phyloP scores from a whole-genome alignment of 35 echinoderm and acorn worm species.

The Strongylocentrotus purpuratus region DNA sequence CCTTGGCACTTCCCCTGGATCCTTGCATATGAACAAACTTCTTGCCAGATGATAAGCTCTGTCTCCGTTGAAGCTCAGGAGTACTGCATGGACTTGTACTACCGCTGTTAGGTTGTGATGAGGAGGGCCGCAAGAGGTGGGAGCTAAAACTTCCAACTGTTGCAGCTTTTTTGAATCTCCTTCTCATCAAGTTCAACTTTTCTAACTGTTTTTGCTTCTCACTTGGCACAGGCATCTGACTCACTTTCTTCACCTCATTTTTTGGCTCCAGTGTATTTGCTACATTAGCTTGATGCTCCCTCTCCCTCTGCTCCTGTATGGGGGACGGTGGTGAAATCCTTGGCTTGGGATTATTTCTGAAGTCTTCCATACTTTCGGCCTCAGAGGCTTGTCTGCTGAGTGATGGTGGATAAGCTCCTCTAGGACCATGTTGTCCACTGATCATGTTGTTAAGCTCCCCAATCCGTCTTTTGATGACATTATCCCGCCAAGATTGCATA shows the following conservation, averaged over 20 bases:
- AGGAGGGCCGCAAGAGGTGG: neutral
- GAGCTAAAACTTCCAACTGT: conserved; percentile 61
- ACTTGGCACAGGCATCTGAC: conserved; percentile 32
- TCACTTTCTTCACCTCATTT: conserved; percentile 1
- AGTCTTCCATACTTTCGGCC: conserved; percentile 20
- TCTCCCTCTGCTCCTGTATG: conserved; percentile 21
- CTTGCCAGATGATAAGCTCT: conserved; percentile 26
- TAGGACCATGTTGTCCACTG: neutral
- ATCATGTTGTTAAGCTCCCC: conserved; percentile 52
- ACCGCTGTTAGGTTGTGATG: conserved; percentile 11
- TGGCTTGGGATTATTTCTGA: conserved; percentile 1
- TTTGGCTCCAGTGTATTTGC: conserved; percentile 5
- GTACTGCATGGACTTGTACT: conserved; percentile 50
- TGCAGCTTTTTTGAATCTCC: conserved; percentile 48
- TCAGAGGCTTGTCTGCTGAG: conserved; percentile 45
- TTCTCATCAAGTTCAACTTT: conserved; percentile 61
- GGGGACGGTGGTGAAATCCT: conserved; percentile 27
- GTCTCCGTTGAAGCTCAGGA: conserved; percentile 43
- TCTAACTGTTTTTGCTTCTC: conserved; percentile 66
- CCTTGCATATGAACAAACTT: conserved; percentile 35
- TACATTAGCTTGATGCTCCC: conserved; percentile 1
- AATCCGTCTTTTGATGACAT: conserved; percentile 64
- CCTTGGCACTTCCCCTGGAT: conserved; percentile 63
- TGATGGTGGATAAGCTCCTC: neutral
- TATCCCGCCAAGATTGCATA: conserved; percentile 78